These are phyloP conservation scores for Chaetorhynchus papuensis DNA, from an alignment of 2,113 vertebrate species.

Conservation along the genomic window DNA sequence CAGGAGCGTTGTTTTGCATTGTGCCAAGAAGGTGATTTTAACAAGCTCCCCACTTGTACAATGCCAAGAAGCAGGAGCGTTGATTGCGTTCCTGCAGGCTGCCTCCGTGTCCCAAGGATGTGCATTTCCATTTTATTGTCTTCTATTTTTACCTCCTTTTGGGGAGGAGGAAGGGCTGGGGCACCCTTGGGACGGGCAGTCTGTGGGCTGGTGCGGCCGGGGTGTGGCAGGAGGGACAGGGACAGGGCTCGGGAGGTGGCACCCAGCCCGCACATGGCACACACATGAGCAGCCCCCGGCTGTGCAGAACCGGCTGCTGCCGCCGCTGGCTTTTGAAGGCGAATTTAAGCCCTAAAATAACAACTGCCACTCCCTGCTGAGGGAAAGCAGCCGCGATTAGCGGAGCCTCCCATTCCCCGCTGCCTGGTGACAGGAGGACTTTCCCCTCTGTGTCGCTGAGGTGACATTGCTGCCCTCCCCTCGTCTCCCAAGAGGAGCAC, in stretches of 20 bases:
- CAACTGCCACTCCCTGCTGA: not conserved
- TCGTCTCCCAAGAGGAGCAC: not conserved
- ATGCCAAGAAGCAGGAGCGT: not conserved
- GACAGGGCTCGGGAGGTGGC: not conserved
- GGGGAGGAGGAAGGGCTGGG: slow-evolving; percentile 32
- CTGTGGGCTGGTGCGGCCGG: not conserved
- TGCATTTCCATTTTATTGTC: slow-evolving; percentile 23
- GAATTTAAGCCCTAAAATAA: slow-evolving; percentile 33
- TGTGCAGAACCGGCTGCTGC: not conserved
- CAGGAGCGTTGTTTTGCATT: not conserved
- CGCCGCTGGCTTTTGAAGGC: not conserved
- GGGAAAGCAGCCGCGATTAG: not conserved
- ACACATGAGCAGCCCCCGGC: not conserved
- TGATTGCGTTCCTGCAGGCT: not conserved
- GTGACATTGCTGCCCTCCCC: not conserved
- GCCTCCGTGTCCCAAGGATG: not conserved
- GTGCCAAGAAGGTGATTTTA: not conserved
- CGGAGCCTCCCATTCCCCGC: not conserved
- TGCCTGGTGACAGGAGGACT: not conserved
- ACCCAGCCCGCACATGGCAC: not conserved
- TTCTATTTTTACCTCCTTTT: slow-evolving; percentile 15
- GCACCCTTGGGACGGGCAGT: not conserved
- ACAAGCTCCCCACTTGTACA: not conserved
- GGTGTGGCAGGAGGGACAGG: not conserved
- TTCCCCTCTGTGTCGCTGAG: not conserved